Evolutionary conservation across 2,888 invertebrate genomes (phyloP), one percentile per base, ranked within the genome.

Genomic region (Heliconius sara): DNA sequence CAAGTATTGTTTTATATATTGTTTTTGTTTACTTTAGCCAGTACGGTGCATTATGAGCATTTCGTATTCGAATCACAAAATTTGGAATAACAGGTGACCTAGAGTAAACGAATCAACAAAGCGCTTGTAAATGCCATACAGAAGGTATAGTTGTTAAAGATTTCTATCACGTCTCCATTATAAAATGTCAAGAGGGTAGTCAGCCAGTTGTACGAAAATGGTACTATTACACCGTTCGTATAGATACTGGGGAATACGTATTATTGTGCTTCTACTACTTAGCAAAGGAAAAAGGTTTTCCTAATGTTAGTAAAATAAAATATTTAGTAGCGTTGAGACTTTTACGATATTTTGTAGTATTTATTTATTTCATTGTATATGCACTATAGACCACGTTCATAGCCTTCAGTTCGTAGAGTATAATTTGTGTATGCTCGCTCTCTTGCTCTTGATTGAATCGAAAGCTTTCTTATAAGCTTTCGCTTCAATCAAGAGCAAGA

Each of bases 101-200:
- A 75, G 74, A 74, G 68, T 75, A 71, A 60, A 73, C 34, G 77
- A 30, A 74, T 63, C 68, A 76, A 70, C 75, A 52, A 79, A 63
- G 66, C 30, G 52, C 75, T 79, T 80, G 70, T 76, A 79, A 81
- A 81, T 76, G 76, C 77, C 80, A 72, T 80, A 47, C 70, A 47
- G 47, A 43, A 70, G 70, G 43, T 43, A 43, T 7, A 75, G 71
- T 67, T 75, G 73, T 79, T 84, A 78, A 79, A 72, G 57, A 84
- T 80, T 83, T 80, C 71, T 71, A 83, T 83, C 84, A 84, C 84
- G 84, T 84, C 79, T 79, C 74, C 72, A 79, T 80, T 82, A 71
- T 73, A 80, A 80, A 84, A 83, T 81, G 84, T 80, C 84, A 83
- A 73, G 76, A 80, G 83, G 82, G 82, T 76, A 67, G 77, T 52